Base-by-base conservation (phyloP, 1,140 invertebrate species). In the Eupristina koningsbergeri region DNA sequence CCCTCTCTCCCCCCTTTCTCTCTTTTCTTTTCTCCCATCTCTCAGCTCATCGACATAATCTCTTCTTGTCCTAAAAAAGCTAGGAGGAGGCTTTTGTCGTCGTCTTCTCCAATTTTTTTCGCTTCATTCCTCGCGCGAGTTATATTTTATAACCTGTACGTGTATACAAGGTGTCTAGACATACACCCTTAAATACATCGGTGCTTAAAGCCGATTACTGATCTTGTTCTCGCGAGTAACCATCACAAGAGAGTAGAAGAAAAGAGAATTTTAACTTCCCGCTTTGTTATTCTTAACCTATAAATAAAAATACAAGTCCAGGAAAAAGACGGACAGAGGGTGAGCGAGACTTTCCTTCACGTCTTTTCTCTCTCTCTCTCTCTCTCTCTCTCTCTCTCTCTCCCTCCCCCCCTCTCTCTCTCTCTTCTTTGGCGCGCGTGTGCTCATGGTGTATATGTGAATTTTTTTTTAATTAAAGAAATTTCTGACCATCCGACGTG, bases 201-300 rank as follows among this genome's bases (percentile, higher is more conserved):
- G 29, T 53, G 36, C 31, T 29, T 45, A 7, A 26, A 36, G 31
- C 74, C 31, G 34, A 78, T 64, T n/a, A 63, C 29, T 63, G 2
- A 61, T 19, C 73, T 50, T 26, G 13, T 11, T 36, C 61, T 47
- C 77, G 77, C 63, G 58, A 36, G 74, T 74, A 41, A 80, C 75
- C 75, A 63, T 81, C 50, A 11, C 41, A 29, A 64, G 41, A 47
- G 50, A 26, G 64, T 34, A 81, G 79, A 81, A 50, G 61, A 50
- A 36, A 41, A 39, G 63, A 79, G 61, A 41, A 67, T n/a, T 47
- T 36, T 31, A 34, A 39, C 79, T 53, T 5, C 53, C 50, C 34
- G 36, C 29, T 50, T 81, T 67, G 63, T 83, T 83, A 77, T 76
- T 39, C 81, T 83, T 83, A 83, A 83, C 81, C 81, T 83, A 83